Conservation (phyloP, 2,888 invertebrate species). For the Lithophane semibrunnea region DNA sequence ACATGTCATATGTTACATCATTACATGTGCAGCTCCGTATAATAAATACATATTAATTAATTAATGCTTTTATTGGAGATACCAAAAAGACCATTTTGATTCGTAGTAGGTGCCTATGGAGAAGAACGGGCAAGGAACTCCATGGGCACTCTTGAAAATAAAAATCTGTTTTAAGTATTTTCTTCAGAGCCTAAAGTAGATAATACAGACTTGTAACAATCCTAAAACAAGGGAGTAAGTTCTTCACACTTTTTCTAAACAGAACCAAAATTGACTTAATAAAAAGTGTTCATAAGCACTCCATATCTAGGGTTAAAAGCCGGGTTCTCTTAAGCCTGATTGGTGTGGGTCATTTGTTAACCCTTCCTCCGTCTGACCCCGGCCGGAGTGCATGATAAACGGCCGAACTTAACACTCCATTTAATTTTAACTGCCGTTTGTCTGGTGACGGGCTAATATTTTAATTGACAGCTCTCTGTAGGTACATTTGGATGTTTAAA, state of each 20-base stretch:
- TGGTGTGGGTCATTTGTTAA: slow-evolving; percentile 76
- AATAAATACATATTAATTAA: no score
- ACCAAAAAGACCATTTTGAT: no score
- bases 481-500: not conserved
- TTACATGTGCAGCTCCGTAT: no score
- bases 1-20: no score
- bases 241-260: not conserved
- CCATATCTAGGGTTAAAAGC: slow-evolving; percentile 60
- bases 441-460: slow-evolving; percentile 60
- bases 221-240: no score
- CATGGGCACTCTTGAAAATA: not conserved
- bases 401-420: slow-evolving; percentile 67
- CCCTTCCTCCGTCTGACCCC: slow-evolving; percentile 66
- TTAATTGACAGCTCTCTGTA: slow-evolving; percentile 55
- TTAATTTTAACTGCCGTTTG: slow-evolving; percentile 68
- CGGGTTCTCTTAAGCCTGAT: slow-evolving; percentile 69
- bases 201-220: not conserved
- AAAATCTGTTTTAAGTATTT: not conserved
- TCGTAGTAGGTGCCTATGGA: not conserved
- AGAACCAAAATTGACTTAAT: not conserved
- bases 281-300: slow-evolving; percentile 35
- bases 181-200: not conserved
- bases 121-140: no score
- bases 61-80: no score
- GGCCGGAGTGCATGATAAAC: slow-evolving; percentile 68